Base-by-base conservation (phyloP, 2,888 invertebrate genomes). In the Corbicula japonica region DNA sequence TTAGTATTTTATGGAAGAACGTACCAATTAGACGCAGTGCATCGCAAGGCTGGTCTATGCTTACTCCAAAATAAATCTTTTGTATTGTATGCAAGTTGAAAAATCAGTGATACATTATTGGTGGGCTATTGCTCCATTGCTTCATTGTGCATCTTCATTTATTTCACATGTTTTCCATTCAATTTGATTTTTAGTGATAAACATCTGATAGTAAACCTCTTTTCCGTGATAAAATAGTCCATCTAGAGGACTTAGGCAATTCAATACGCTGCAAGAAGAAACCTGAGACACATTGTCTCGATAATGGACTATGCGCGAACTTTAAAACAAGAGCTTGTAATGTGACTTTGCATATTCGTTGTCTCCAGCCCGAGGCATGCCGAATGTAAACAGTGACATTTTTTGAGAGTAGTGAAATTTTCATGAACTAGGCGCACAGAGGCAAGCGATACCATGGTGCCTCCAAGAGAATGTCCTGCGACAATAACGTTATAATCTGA, bases 381-480 rank as follows among this genome's bases (percentile, higher is more conserved):
- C 76, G 21, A 71, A 71, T 5, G 71, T 65, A 34, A 65, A 76
- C 3, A 76, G 46, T 0, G 65, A 32, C 41, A 60, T 58, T 50
- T 50, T 63, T 50, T 12, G 4, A 41, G n/a, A 1, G 26, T 35
- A 6, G 60, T 38, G 21, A 66, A 21, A 2, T 44, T 21, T 38
- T 71, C 41, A 63, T 66, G 46, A 1, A 63, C 63, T 5, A 76
- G 34, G 10, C 58, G 35, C 10, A 65, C 70, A 1, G 71, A 28
- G 12, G 71, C n/a, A 5, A 76, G 41, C 1, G 76, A 71, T 2
- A 71, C 76, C 30, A 71, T 23, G 10, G 76, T 71, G 1, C 60
- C 76, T 28, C 76, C 76, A 0, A 76, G 60, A 10, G 76, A 76
- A 60, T 76, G 66, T 23, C 76, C 76, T 0, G 65, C 63, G 2